Percentiles rank a stretch among this genome's conserved stretches.
These are phyloP conservation scores for Laspeyria flexula DNA, from an alignment of 2,888 invertebrate species.

Conservation along the genomic window DNA sequence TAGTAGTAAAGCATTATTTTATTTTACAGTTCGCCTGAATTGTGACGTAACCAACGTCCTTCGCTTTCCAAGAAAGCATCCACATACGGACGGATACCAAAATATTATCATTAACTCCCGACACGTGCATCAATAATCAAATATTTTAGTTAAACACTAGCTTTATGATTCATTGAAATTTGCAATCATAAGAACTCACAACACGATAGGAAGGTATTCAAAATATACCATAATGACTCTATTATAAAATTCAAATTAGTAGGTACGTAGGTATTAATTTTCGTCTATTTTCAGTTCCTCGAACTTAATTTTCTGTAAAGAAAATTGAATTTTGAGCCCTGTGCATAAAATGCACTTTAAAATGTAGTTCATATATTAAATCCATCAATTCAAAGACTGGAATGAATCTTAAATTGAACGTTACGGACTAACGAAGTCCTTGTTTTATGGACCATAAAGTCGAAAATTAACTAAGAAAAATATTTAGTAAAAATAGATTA, in stretches of 20 bases:
- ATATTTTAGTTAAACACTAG: conserved; percentile 29
- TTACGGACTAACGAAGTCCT: too few relatives aligned
- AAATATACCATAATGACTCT: too few relatives aligned
- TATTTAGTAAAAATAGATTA: neutral
- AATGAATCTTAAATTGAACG: too few relatives aligned
- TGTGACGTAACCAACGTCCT: neutral
- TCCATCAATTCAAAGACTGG: too few relatives aligned
- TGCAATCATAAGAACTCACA: conserved; percentile 11
- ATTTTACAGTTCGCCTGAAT: neutral
- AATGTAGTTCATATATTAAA: too few relatives aligned
- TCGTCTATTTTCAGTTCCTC: neutral
- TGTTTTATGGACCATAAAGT: neutral
- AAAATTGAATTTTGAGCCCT: conserved; percentile 4
- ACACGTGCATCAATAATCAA: conserved; percentile 33
- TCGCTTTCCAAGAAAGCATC: conserved; percentile 29
- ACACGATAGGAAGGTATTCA: too few relatives aligned
- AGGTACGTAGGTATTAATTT: too few relatives aligned
- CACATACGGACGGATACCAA: conserved; percentile 27
- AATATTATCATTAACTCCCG: conserved; percentile 36
- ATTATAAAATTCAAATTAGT: too few relatives aligned
- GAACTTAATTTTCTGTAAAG: neutral
- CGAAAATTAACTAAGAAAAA: neutral
- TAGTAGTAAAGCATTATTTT: too few relatives aligned
- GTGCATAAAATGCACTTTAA: too few relatives aligned
- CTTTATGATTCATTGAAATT: conserved; percentile 35